These are phyloP conservation scores for Gallirallus australis DNA, from an alignment of 2,797 vertebrate genomes.

Conservation along the genomic window DNA sequence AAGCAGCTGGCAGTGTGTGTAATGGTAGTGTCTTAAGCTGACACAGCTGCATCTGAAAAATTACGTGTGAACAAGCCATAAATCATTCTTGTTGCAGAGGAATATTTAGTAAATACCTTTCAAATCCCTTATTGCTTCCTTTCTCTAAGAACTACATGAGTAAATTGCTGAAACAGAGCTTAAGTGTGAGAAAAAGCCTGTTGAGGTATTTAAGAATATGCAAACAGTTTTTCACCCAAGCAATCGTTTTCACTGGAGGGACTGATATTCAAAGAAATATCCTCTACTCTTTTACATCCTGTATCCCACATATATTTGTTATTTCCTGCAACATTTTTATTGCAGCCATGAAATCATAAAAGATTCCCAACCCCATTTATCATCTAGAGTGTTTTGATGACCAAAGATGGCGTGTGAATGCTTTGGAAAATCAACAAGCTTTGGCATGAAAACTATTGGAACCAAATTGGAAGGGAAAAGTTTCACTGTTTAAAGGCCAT, in stretches of 20 bases:
- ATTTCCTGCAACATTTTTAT: background rate
- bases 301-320: background rate
- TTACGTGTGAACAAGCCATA: background rate
- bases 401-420: background rate
- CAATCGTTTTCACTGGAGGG: background rate
- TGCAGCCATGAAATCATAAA: background rate
- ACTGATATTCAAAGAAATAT: background rate
- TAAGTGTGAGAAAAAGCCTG: background rate
- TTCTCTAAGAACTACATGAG: background rate
- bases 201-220: background rate
- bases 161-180: background rate
- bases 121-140: background rate
- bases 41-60: background rate
- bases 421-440: background rate
- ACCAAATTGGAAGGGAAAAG: background rate
- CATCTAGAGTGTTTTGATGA: background rate
- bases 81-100: background rate
- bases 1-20: background rate
- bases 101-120: conserved; percentile 24
- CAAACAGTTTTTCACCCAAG: background rate
- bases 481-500: background rate
- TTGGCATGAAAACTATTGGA: background rate
- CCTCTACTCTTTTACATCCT: background rate
- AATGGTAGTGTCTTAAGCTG: background rate
- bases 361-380: background rate